Evolutionary conservation across 2,888 invertebrate species (phyloP).

Genomic region (Cacoxenus indagator): DNA sequence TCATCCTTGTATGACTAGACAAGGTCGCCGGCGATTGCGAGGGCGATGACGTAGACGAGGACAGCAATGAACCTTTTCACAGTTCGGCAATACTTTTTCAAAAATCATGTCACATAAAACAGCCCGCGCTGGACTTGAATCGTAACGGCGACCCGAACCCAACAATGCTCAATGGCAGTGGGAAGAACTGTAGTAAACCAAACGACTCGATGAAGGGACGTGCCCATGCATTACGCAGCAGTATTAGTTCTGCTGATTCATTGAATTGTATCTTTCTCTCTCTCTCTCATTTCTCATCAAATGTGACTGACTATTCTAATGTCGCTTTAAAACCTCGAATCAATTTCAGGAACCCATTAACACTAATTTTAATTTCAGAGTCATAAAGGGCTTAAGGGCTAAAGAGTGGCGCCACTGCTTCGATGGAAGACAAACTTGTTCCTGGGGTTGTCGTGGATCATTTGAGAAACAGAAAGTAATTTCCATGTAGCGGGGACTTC

Average conservation of each 20-base stretch:
- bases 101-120: conserved; percentile 17
- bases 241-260: conserved; percentile 53
- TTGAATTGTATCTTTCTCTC: conserved; percentile 21
- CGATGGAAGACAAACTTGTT: conserved; percentile 9
- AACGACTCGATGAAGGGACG: not conserved
- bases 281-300: not conserved
- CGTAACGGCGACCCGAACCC: too few species aligned
- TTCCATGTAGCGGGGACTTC: conserved; percentile 19
- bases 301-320: conserved; percentile 26
- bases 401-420: not conserved
- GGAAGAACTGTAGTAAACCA: not conserved
- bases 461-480: not conserved
- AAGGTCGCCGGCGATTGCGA: conserved; percentile 20
- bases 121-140: not conserved
- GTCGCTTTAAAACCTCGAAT: not conserved
- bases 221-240: conserved; percentile 56
- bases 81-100: conserved; percentile 32
- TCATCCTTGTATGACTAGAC: not conserved
- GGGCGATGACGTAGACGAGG: conserved; percentile 34
- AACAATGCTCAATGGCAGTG: not conserved
- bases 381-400: not conserved
- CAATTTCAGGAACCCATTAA: not conserved
- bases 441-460: too few species aligned
- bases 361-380: not conserved
- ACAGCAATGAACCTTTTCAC: conserved; percentile 48